Conservation (phyloP, 2,888 invertebrate species). For the Seira sanloemensis region DNA sequence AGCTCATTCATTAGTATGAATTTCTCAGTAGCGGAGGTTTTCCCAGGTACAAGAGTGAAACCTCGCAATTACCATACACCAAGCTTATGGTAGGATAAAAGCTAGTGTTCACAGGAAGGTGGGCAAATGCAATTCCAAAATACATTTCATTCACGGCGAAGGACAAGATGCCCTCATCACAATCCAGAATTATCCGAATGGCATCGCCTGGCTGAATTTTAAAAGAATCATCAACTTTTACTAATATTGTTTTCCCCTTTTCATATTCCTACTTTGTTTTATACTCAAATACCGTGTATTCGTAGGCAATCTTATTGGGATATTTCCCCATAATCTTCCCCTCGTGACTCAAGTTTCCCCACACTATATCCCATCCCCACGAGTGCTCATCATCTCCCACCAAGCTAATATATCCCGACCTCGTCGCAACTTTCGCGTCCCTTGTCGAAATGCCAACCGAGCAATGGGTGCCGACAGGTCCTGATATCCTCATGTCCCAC, state of each 20-base stretch:
- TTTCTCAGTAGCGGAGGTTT: constrained; percentile 18
- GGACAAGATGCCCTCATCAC: neutral
- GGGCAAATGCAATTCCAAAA: constrained; percentile 24
- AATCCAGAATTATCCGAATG: constrained; percentile 30
- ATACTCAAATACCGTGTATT: constrained; percentile 43
- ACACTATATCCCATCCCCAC: constrained; percentile 46
- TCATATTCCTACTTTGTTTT: too few species aligned
- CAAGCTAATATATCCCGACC: constrained; percentile 19
- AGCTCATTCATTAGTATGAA: neutral
- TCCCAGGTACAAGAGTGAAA: constrained; percentile 28
- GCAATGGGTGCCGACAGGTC: constrained; percentile 24
- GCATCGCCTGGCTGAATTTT: constrained; percentile 24
- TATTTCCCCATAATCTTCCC: constrained; percentile 1
- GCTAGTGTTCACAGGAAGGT: constrained; percentile 13
- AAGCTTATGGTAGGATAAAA: constrained; percentile 19
- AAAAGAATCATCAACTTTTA: too few species aligned
- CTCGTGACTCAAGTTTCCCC: constrained; percentile 19
- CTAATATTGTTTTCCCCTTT: too few species aligned
- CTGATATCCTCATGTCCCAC: constrained; percentile 17
- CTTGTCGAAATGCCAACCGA: constrained; percentile 19
- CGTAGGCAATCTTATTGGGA: neutral
- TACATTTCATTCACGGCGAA: constrained; percentile 27
- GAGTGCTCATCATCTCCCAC: constrained; percentile 29
- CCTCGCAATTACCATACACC: constrained; percentile 35
- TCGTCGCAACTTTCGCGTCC: neutral